Evolutionary conservation across 2,888 invertebrate genomes (phyloP).

Genomic region (Athalia circularis): DNA sequence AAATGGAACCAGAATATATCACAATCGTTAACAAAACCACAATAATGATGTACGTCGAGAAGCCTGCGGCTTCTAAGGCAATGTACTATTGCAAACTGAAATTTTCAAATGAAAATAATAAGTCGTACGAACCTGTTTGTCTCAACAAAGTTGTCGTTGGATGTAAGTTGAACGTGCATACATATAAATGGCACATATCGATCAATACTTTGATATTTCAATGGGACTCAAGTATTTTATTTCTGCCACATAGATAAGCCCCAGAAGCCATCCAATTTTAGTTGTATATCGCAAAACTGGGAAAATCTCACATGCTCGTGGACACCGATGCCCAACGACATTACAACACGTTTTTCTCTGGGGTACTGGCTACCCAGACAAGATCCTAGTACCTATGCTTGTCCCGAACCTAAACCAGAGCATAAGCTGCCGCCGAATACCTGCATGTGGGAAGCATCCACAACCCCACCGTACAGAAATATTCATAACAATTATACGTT

Average conservation of each 20-base stretch:
- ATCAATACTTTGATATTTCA: not conserved
- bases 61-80: conserved; percentile 76
- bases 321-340: conserved; percentile 78
- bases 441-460: conserved; percentile 76
- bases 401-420: conserved; percentile 66
- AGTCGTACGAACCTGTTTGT: conserved; percentile 73
- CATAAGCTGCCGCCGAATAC: conserved; percentile 58
- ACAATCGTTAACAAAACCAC: conserved; percentile 80
- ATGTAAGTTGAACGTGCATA: conserved; percentile 73
- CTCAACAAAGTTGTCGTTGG: conserved; percentile 77
- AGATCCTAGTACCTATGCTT: conserved; percentile 63
- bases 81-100: conserved; percentile 77
- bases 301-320: conserved; percentile 85
- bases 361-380: conserved; percentile 73
- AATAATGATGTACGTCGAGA: conserved; percentile 77
- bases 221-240: conserved; percentile 20
- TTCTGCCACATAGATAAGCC: conserved; percentile 77
- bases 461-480: conserved; percentile 77
- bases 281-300: conserved; percentile 85
- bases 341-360: conserved; percentile 78
- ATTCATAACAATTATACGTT: conserved; percentile 77
- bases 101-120: conserved; percentile 65
- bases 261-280: conserved; percentile 80
- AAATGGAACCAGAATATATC: conserved; percentile 73
- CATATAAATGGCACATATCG: no score